Conservation (phyloP, 2,888 invertebrate genomes). For the Onthophagus sagittarius region DNA sequence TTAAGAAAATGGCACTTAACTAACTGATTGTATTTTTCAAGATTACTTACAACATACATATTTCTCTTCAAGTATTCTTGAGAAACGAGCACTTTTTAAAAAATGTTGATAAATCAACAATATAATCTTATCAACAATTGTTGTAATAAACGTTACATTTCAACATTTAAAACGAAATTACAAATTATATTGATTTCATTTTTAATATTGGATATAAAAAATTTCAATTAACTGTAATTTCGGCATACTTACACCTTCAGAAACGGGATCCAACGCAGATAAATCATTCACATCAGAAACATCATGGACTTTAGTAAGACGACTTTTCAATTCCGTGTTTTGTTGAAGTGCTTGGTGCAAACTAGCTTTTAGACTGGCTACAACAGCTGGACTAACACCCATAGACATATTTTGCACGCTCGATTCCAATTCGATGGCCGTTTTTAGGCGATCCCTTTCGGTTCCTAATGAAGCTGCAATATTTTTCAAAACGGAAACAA, state of each 20-base stretch:
- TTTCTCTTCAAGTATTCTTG: no score
- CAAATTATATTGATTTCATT: no score
- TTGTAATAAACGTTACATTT: no score
- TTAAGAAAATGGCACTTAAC: no score
- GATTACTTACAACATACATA: no score
- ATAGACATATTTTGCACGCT: conserved; percentile 37
- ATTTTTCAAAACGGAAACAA: conserved; percentile 51
- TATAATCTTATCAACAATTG: no score
- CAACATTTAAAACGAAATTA: no score
- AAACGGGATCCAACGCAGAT: conserved; percentile 54
- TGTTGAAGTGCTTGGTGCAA: conserved; percentile 67
- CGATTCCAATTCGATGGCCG: conserved; percentile 54
- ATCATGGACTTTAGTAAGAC: conserved; percentile 61
- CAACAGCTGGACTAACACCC: conserved; percentile 47
- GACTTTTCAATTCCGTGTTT: conserved; percentile 67
- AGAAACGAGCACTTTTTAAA: no score
- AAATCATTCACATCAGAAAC: conserved; percentile 61
- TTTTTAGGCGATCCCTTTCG: conserved; percentile 62
- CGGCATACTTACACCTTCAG: conserved; percentile 50
- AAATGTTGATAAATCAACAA: no score
- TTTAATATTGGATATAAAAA: no score
- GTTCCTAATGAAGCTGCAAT: conserved; percentile 47
- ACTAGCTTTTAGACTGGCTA: conserved; percentile 57
- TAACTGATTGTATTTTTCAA: no score
- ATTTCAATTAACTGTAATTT: no score